These are phyloP conservation scores for Lithobius niger DNA, from an alignment of 1,140 invertebrate species.

Conservation along the genomic window DNA sequence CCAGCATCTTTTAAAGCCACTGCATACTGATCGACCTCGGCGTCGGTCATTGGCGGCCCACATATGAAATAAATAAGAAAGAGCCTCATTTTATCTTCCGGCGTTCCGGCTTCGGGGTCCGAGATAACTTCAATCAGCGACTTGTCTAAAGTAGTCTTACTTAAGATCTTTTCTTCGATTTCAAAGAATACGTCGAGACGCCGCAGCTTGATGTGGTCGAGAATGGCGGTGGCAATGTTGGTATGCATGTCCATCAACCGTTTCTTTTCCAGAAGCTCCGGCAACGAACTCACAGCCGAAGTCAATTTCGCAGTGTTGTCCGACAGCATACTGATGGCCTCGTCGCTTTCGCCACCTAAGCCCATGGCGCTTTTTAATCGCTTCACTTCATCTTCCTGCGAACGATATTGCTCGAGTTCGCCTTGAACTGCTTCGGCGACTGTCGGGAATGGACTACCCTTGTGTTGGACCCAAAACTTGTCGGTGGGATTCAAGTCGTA, in stretches of 20 bases:
- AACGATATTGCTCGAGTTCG: slow-evolving; percentile 86
- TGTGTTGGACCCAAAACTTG: slow-evolving; percentile 82
- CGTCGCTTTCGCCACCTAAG: slow-evolving; percentile 38
- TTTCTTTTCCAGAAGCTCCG: slow-evolving; percentile 93
- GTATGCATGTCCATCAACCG: slow-evolving; percentile 96
- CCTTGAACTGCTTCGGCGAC: slow-evolving; percentile 98
- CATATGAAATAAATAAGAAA: slow-evolving; percentile 88
- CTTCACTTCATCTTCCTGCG: slow-evolving; percentile 93
- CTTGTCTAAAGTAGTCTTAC: slow-evolving; percentile 41
- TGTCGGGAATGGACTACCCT: slow-evolving; percentile 90
- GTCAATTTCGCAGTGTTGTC: slow-evolving; percentile 91
- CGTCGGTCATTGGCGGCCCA: slow-evolving; percentile 64
- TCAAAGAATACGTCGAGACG: slow-evolving; percentile 95
- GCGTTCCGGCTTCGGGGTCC: slow-evolving; percentile 71
- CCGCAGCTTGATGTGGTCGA: slow-evolving; percentile 83
- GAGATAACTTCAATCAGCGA: slow-evolving; percentile 62
- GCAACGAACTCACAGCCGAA: slow-evolving; percentile 85
- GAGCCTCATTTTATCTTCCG: slow-evolving; percentile 86
- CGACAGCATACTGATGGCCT: slow-evolving; percentile 54
- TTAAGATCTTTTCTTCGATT: slow-evolving; percentile 93
- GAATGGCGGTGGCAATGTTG: slow-evolving; percentile 84
- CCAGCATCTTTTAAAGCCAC: slow-evolving; percentile 59
- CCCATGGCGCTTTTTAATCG: slow-evolving; percentile 81
- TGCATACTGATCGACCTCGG: slow-evolving; percentile 69
- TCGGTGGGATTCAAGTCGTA: slow-evolving; percentile 83